A percentile compares a stretch with the other conserved stretches of the same genome.
Evolutionary conservation across 2,888 invertebrate species (phyloP).

Genomic region (Tuta absoluta): DNA sequence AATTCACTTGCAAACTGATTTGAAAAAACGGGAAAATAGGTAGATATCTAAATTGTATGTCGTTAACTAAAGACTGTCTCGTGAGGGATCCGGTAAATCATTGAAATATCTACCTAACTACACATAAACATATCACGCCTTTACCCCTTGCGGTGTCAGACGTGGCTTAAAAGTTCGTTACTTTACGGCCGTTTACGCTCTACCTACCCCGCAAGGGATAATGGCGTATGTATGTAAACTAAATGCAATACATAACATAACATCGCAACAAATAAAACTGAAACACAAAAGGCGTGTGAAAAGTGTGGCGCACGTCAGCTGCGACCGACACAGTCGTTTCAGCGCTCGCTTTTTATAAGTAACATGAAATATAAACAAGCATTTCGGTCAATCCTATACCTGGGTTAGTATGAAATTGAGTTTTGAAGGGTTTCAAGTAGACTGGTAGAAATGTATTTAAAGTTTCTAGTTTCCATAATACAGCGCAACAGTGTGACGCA

Average conservation of each 20-base stretch:
- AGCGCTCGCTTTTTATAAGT: constrained; percentile 1
- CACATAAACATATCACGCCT: too few relatives aligned
- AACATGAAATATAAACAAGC: neutral
- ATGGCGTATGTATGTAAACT: neutral
- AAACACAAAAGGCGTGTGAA: neutral
- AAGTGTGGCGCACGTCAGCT: neutral
- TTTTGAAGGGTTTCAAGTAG: neutral
- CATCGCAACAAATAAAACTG: neutral
- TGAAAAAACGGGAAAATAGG: too few relatives aligned
- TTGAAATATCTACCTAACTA: too few relatives aligned
- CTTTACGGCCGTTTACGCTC: too few relatives aligned
- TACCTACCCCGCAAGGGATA: too few relatives aligned
- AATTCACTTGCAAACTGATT: too few relatives aligned
- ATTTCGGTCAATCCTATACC: neutral
- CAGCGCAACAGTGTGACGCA: neutral
- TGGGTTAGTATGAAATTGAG: neutral
- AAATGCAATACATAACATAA: neutral
- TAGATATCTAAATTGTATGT: too few relatives aligned
- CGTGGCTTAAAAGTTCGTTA: too few relatives aligned
- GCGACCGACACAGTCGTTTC: neutral
- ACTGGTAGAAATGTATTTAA: neutral
- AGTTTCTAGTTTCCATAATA: neutral
- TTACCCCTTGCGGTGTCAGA: too few relatives aligned
- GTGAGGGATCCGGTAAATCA: too few relatives aligned
- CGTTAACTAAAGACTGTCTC: too few relatives aligned